These are phyloP conservation scores for Menura novaehollandiae DNA, from an alignment of 2,113 vertebrate genomes.

Conservation along the genomic window DNA sequence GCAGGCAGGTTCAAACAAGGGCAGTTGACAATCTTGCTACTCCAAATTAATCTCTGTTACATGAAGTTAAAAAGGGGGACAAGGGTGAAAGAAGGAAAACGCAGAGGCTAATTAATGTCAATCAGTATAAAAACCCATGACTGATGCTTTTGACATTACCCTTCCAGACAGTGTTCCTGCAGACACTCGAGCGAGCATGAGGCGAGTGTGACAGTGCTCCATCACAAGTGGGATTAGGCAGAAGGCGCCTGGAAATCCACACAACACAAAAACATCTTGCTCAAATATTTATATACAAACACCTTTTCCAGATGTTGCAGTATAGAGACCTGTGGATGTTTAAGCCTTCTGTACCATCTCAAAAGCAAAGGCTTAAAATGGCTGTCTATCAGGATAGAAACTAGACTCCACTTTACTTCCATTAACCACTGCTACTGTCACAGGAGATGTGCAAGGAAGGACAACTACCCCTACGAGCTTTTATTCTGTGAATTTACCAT, in stretches of 20 bases:
- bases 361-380: neutral
- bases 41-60: slow-evolving; percentile 15
- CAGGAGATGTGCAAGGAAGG: neutral
- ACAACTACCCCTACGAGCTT: neutral
- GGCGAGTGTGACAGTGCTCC: accelerated
- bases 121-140: slow-evolving; percentile 16
- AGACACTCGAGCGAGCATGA: neutral
- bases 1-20: neutral
- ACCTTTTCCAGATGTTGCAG: neutral
- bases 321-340: neutral
- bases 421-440: neutral
- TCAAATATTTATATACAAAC: neutral
- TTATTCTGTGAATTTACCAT: neutral
- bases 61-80: neutral
- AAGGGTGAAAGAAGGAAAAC: neutral
- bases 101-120: slow-evolving; percentile 43
- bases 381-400: neutral
- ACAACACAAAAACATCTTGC: neutral
- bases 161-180: neutral
- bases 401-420: neutral
- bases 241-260: slow-evolving; percentile 15
- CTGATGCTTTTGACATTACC: slow-evolving; percentile 33
- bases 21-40: neutral
- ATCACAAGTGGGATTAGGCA: neutral
- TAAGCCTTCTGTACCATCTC: neutral